Evolutionary conservation across 2,113 vertebrate genomes (phyloP).

Genomic region (Callipepla squamata): DNA sequence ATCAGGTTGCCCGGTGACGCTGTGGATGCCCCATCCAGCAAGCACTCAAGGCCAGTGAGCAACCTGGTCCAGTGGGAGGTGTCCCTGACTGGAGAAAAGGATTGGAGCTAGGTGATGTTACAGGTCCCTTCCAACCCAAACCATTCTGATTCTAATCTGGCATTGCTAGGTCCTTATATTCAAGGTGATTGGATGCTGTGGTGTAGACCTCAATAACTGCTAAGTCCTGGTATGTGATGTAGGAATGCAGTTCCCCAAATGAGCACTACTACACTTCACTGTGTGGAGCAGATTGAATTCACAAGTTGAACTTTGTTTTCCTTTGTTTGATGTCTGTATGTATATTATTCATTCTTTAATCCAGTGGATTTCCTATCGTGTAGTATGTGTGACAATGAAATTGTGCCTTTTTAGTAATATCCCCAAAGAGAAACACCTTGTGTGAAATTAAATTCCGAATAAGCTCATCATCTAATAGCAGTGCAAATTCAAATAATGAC

Average conservation of each 20-base stretch:
- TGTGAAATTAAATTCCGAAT: slow-evolving; percentile 7
- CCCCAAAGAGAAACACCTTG: slow-evolving; percentile 9
- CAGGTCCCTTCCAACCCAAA: too few species aligned
- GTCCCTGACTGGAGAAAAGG: too few species aligned
- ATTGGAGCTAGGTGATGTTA: too few species aligned
- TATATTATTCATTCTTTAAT: background rate
- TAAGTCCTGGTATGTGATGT: rapidly evolving
- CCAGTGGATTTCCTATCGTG: background rate
- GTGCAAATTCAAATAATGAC: slow-evolving; percentile 44
- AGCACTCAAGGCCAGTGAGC: too few species aligned
- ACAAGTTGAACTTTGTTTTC: background rate
- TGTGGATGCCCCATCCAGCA: too few species aligned
- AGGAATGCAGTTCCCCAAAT: background rate
- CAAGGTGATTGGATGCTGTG: rapidly evolving
- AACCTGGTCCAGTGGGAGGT: too few species aligned
- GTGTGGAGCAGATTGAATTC: background rate
- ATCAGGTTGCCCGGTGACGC: too few species aligned
- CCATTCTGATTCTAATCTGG: background rate
- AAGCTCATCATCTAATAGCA: slow-evolving; percentile 3
- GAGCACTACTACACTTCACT: background rate
- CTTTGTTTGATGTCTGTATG: background rate
- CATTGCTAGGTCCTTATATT: background rate
- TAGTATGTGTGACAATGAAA: background rate
- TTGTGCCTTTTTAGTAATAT: background rate
- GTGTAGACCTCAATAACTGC: background rate